phyloP scores from a whole-genome alignment of 2,113 vertebrate species.

The Anser cygnoides region DNA sequence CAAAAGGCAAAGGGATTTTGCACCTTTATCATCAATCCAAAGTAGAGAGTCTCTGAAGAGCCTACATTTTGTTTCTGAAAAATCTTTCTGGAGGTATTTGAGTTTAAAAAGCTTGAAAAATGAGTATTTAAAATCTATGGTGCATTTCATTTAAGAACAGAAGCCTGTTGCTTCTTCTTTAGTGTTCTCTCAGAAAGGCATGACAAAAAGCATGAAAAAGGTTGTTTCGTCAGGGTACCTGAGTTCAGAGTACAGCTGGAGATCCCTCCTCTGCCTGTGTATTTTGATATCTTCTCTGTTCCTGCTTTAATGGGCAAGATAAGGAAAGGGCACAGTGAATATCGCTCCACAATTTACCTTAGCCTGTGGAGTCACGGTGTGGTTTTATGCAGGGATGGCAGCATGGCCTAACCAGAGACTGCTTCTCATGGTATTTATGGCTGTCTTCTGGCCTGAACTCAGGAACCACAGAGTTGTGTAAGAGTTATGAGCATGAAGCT shows the following conservation, averaged over 20 bases:
- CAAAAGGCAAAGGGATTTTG: conserved; percentile 6
- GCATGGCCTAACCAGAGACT: background rate
- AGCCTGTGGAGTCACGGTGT: background rate
- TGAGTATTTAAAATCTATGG: background rate
- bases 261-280: background rate
- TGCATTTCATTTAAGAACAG: background rate
- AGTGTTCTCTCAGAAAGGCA: background rate
- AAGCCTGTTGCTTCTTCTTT: background rate
- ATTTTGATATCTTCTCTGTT: background rate
- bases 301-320: background rate
- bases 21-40: background rate
- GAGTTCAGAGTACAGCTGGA: background rate
- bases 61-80: background rate
- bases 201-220: background rate
- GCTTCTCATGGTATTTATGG: background rate
- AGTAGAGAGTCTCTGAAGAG: background rate
- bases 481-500: background rate
- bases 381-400: background rate
- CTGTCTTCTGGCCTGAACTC: background rate
- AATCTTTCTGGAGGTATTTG: background rate
- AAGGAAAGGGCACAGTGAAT: background rate
- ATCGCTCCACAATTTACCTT: background rate
- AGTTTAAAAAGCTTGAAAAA: background rate
- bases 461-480: background rate
- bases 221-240: background rate